phyloP scores from a whole-genome alignment of 2,888 invertebrate species.

The Sphaerophoria taeniata region DNA sequence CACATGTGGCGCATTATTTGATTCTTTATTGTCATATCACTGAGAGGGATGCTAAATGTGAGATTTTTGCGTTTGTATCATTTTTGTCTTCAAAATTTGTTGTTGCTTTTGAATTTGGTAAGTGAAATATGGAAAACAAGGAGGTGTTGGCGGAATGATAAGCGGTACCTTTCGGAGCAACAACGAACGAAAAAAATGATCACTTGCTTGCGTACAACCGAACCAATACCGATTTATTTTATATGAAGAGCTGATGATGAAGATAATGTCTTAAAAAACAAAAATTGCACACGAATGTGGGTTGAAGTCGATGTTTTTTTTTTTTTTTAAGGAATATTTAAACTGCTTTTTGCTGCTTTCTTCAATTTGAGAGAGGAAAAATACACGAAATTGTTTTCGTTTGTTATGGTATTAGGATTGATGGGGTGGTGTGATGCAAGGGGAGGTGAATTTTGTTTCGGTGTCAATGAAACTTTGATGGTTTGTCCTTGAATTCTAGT shows the following conservation, averaged over 20 bases:
- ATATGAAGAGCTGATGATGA: conserved; percentile 51
- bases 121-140: conserved; percentile 49
- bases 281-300: conserved; percentile 63
- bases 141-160: conserved; percentile 43
- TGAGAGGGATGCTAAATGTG: conserved; percentile 67
- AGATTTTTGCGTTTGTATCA: conserved; percentile 33
- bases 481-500: conserved; percentile 73
- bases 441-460: conserved; percentile 46
- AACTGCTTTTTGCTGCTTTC: conserved; percentile 41
- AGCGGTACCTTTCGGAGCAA: conserved; percentile 26
- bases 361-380: conserved; percentile 52
- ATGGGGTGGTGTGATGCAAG: conserved; percentile 54
- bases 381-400: conserved; percentile 51
- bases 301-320: conserved; percentile 42
- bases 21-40: conserved; percentile 45
- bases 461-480: conserved; percentile 74
- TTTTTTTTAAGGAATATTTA: conserved; percentile 31
- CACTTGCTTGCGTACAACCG: conserved; percentile 9
- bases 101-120: conserved; percentile 53
- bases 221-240: not conserved
- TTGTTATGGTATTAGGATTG: conserved; percentile 47
- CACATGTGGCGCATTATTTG: conserved; percentile 49
- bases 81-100: conserved; percentile 65
- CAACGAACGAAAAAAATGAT: conserved; percentile 2
- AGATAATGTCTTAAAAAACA: conserved; percentile 58